phyloP scores from a whole-genome alignment of 2,113 vertebrate genomes.

The Solea solea region DNA sequence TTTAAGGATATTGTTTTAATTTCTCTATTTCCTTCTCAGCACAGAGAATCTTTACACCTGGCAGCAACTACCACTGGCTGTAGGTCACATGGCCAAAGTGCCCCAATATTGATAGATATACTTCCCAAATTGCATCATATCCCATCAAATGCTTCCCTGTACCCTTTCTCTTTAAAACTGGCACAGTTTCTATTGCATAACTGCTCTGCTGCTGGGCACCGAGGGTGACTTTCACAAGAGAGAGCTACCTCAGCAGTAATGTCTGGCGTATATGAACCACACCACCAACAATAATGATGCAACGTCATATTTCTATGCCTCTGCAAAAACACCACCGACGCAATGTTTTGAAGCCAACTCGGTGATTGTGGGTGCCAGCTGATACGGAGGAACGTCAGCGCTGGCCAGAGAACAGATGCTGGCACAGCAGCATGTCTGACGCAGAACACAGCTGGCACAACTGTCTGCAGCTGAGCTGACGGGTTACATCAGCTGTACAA shows the following conservation, averaged over 20 bases:
- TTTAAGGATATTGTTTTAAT: not conserved
- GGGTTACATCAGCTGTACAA: slow-evolving; percentile 62
- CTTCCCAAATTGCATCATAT: slow-evolving; percentile 42
- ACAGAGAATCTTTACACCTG: not conserved
- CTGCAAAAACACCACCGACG: slow-evolving; percentile 8
- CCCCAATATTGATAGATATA: slow-evolving; percentile 20
- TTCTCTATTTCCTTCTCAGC: not conserved
- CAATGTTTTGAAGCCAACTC: slow-evolving; percentile 26
- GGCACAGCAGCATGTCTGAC: slow-evolving; percentile 71
- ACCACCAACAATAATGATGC: slow-evolving; percentile 12
- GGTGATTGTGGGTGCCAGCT: slow-evolving; percentile 12
- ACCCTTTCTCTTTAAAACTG: slow-evolving; percentile 26
- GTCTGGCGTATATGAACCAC: not conserved
- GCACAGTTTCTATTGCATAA: slow-evolving; percentile 68
- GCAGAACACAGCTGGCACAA: slow-evolving; percentile 70
- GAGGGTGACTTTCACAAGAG: slow-evolving; percentile 29
- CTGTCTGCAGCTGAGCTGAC: slow-evolving; percentile 57
- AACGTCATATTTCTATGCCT: slow-evolving; percentile 13
- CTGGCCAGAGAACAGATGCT: slow-evolving; percentile 69
- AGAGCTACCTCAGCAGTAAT: slow-evolving; percentile 3
- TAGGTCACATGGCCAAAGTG: not conserved
- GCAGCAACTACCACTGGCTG: not conserved
- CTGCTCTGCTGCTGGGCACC: slow-evolving; percentile 40
- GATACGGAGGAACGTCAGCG: slow-evolving; percentile 38
- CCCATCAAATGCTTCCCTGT: slow-evolving; percentile 22